Conservation (phyloP, 2,113 vertebrate genomes). For the Stercorarius parasiticus region DNA sequence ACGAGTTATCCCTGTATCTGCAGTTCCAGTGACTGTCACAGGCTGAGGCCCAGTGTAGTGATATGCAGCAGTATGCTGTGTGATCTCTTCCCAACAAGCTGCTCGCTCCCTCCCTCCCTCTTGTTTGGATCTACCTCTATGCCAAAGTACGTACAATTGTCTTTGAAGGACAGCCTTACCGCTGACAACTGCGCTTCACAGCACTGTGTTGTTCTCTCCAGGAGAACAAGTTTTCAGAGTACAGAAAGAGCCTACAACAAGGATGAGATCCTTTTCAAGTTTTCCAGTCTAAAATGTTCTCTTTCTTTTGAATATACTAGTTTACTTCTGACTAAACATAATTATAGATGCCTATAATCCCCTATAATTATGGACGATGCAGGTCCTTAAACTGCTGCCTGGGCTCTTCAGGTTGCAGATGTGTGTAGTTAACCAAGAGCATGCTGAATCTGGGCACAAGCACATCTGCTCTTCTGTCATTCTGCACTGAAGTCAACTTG, state of each 20-base stretch:
- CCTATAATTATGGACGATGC: not conserved
- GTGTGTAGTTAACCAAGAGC: not conserved
- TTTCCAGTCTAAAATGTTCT: not conserved
- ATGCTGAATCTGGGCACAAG: not conserved
- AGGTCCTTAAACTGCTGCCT: not conserved
- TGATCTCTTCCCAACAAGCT: accelerated
- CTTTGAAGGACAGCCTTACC: not conserved
- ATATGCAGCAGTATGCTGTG: not conserved
- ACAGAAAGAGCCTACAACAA: not conserved
- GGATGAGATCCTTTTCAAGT: not conserved
- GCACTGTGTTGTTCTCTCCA: not conserved
- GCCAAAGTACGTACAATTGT: not conserved
- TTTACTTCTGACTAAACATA: not conserved
- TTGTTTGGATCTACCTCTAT: not conserved
- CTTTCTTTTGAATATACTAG: not conserved
- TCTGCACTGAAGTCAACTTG: not conserved
- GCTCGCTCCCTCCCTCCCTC: not conserved
- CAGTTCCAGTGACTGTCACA: not conserved
- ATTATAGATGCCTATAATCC: not conserved
- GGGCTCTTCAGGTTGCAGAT: not conserved
- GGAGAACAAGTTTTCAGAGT: not conserved
- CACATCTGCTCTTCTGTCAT: not conserved
- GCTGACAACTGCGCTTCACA: not conserved
- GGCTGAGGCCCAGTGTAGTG: accelerated
- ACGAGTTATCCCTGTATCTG: no score